Evolutionary conservation across 2,113 vertebrate genomes (phyloP).

Genomic region (Cottus gobio): DNA sequence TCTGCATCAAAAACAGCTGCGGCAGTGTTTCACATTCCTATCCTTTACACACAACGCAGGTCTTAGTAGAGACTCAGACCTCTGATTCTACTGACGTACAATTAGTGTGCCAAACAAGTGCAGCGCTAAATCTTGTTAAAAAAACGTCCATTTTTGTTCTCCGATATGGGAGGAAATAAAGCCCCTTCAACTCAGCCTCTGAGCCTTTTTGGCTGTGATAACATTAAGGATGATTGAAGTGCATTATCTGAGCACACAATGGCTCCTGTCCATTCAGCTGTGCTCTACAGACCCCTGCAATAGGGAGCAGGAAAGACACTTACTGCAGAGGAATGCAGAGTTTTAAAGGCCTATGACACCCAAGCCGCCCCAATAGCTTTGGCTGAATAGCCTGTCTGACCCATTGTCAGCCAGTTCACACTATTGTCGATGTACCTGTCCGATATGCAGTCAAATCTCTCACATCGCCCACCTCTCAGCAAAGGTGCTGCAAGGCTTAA

Average conservation of each 20-base stretch:
- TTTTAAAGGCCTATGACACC: slow-evolving; percentile 69
- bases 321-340: slow-evolving; percentile 60
- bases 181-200: slow-evolving; percentile 31
- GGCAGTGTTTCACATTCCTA: slow-evolving; percentile 6
- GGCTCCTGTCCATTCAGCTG: slow-evolving; percentile 75
- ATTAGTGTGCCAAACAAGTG: slow-evolving; percentile 45
- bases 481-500: slow-evolving; percentile 28
- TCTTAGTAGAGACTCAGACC: slow-evolving; percentile 15
- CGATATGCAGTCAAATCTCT: slow-evolving; percentile 69
- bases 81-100: slow-evolving; percentile 23
- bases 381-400: slow-evolving; percentile 76
- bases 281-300: slow-evolving; percentile 60
- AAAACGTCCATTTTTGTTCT: slow-evolving; percentile 40
- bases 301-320: slow-evolving; percentile 51
- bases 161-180: slow-evolving; percentile 53
- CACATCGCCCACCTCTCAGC: slow-evolving; percentile 49
- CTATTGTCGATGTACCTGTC: slow-evolving; percentile 75
- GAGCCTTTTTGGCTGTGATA: slow-evolving; percentile 66
- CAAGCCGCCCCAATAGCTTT: slow-evolving; percentile 62
- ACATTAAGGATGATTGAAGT: slow-evolving; percentile 83
- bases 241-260: slow-evolving; percentile 81
- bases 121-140: slow-evolving; percentile 46
- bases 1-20: slow-evolving; percentile 27
- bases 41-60: slow-evolving; percentile 1
- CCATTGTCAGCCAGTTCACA: slow-evolving; percentile 65